These are phyloP conservation scores for Trogon melanurus DNA, from an alignment of 2,113 vertebrate species.

Conservation along the genomic window DNA sequence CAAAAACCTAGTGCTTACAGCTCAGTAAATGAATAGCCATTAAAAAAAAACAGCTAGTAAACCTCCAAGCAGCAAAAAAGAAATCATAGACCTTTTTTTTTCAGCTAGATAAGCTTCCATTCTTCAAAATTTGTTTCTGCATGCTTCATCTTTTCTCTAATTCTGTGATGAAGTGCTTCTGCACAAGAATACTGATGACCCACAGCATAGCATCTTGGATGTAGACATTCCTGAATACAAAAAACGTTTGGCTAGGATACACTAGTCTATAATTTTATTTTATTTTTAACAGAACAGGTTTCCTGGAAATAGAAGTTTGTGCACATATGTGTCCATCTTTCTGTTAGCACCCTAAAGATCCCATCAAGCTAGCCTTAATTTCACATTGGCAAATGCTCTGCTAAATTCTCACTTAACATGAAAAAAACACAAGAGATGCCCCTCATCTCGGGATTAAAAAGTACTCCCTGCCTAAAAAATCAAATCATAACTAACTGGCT, in stretches of 20 bases:
- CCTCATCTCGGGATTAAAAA: not conserved
- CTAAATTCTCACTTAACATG: not conserved
- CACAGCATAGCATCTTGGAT: not conserved
- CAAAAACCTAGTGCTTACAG: not conserved
- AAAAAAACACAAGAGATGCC: not conserved
- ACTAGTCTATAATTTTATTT: not conserved
- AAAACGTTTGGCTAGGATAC: not conserved
- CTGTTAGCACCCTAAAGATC: not conserved
- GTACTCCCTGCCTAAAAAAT: not conserved
- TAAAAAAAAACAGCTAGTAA: not conserved
- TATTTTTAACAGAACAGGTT: not conserved
- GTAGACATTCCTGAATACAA: not conserved
- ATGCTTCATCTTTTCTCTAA: not conserved
- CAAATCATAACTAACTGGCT: slow-evolving; percentile 8
- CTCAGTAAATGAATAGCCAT: not conserved
- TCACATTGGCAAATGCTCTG: not conserved
- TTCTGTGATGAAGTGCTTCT: not conserved
- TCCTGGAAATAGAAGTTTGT: not conserved
- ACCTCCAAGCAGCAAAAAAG: not conserved
- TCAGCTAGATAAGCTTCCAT: not conserved
- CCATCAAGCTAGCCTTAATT: not conserved
- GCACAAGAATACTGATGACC: not conserved
- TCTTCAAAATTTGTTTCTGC: not conserved
- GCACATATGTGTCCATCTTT: not conserved
- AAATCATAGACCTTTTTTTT: not conserved